A percentile compares a stretch with the other conserved stretches of the same genome.
These are phyloP conservation scores for Xestia rhomboidea DNA, from an alignment of 2,888 invertebrate genomes.

Conservation along the genomic window DNA sequence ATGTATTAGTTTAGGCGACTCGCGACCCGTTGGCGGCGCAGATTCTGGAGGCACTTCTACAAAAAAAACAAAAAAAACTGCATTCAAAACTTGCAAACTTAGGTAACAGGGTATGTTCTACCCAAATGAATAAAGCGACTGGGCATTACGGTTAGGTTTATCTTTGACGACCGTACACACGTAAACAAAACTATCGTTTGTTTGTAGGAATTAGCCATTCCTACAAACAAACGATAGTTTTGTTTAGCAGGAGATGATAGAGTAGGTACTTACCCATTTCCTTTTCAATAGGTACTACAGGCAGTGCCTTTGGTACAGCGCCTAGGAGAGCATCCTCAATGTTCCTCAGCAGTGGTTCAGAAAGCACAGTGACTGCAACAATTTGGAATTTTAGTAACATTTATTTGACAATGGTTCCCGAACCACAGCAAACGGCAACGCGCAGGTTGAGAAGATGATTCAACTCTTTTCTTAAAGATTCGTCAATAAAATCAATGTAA, in stretches of 20 bases:
- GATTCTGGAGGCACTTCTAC: slow-evolving; percentile 82
- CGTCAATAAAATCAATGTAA: background rate
- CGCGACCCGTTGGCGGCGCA: slow-evolving; percentile 71
- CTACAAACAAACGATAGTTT: background rate
- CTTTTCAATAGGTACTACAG: slow-evolving; percentile 83
- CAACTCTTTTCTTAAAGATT: background rate
- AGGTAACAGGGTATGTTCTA: background rate
- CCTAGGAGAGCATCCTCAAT: slow-evolving; percentile 77
- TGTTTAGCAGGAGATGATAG: background rate
- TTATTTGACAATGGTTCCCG: background rate
- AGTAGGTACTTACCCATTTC: slow-evolving; percentile 78
- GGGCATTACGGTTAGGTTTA: background rate
- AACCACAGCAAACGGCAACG: background rate
- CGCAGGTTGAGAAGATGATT: background rate
- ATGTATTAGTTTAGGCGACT: slow-evolving; percentile 90
- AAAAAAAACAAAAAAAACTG: slow-evolving; percentile 34
- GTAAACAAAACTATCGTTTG: no score
- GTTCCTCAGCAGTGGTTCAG: slow-evolving; percentile 75
- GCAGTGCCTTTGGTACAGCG: slow-evolving; percentile 77
- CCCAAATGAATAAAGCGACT: background rate
- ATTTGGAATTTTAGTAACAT: background rate
- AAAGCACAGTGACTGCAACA: slow-evolving; percentile 44
- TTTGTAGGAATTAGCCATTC: no score
- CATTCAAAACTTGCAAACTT: background rate
- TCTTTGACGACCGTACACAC: no score